Percentiles rank a stretch among this genome's conserved stretches.
Evolutionary conservation across 2,797 vertebrate genomes (phyloP).

Genomic region (Choloepus didactylus): DNA sequence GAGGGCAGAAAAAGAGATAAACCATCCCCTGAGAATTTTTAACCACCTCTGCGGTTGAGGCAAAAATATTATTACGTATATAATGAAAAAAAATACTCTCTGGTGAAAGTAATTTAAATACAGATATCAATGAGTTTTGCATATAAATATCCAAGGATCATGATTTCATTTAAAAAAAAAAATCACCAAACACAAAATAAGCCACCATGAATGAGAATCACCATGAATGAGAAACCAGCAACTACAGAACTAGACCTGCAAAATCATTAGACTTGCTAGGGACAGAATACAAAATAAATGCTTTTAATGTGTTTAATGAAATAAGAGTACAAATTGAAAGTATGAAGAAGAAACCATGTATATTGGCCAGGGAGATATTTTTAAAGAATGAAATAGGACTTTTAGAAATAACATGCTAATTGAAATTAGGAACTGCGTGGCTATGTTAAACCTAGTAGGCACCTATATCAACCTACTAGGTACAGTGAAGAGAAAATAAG

Average conservation of each 20-base stretch:
- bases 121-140: slow-evolving; percentile 3
- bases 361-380: neutral
- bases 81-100: neutral
- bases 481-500: neutral
- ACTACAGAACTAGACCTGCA: neutral
- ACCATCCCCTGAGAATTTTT: slow-evolving; percentile 3
- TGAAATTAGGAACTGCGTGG: neutral
- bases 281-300: slow-evolving; percentile 3
- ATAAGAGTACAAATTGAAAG: neutral
- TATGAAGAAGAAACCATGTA: neutral
- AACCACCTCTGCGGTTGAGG: neutral
- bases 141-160: neutral
- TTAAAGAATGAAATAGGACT: neutral
- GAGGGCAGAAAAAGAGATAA: neutral
- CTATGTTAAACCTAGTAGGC: neutral
- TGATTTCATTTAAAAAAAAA: neutral
- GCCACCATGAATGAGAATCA: neutral
- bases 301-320: neutral
- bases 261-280: neutral
- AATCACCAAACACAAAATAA: slow-evolving; percentile 54
- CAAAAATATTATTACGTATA: neutral
- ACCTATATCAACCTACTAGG: neutral
- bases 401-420: neutral
- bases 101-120: neutral
- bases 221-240: neutral